Evolutionary conservation across 2,797 vertebrate genomes (phyloP), one percentile per base, ranked within the genome.

Genomic region (Iguana delicatissima): DNA sequence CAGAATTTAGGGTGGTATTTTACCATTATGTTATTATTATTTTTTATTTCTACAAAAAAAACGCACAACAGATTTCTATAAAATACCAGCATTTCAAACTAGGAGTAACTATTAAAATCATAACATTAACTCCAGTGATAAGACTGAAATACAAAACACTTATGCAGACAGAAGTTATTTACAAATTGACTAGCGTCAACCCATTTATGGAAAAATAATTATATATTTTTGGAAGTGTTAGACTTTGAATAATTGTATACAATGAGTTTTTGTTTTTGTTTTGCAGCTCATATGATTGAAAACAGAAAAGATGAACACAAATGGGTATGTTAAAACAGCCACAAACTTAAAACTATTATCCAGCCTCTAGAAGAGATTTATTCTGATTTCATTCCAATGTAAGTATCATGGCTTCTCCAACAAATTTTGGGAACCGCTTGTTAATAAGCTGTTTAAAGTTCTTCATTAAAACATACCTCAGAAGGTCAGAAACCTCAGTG

Each of bases 1-100:
- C 99, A 99, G 95, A 99, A 98, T 95, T 98, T 98, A 83, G 99
- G 98, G 93, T 99, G 99, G 86, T 98, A 99, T 97, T 99, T 99
- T 26, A 98, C 91, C 96, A 97, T 93, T 88, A 99, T 97, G 80
- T 96, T 95, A 1, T 95, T 91, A 95, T 99, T 99, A 92, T 98
- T 97, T 96, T 97, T 98, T 95, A 99, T 99, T 97, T 98, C 99
- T 99, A 91, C 32, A 96, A 93, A 88, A 91, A 88, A 93, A 59
- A 0, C 6, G 0, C 6, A 69, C 67, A 69, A 1, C 6, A 72
- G 10, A 52, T 76, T 84, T 10, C 90, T 38, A 29, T 90, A 89
- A 93, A 12, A 55, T 0, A 59, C 0, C 0, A 69, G 2, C 50
- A 46, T 64, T 72, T 77, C 3, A 84, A 87, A 64, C 9, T 67